These are phyloP conservation scores for Taphrorychus bicolor DNA, from an alignment of 2,888 invertebrate species.

Conservation along the genomic window DNA sequence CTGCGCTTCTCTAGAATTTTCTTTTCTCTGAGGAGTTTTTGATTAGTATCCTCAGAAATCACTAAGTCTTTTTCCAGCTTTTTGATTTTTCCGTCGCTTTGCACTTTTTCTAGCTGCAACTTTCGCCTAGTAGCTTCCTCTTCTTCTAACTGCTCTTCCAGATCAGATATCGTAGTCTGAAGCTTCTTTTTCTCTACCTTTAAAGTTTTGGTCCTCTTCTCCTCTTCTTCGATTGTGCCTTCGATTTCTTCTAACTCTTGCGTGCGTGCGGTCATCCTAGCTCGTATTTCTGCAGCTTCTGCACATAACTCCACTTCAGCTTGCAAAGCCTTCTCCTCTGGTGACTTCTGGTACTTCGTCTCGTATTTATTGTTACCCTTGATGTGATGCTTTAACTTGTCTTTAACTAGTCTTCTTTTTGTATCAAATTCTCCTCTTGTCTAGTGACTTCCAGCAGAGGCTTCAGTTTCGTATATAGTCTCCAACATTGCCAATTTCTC, in stretches of 20 bases:
- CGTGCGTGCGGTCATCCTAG: conserved; percentile 84
- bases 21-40: conserved; percentile 92
- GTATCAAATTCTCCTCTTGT: conserved; percentile 95
- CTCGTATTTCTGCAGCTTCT: conserved; percentile 95
- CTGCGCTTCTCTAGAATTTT: conserved; percentile 92
- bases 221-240: conserved; percentile 95
- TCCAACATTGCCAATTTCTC: too few relatives aligned
- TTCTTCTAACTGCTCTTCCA: conserved; percentile 95
- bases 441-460: too few relatives aligned
- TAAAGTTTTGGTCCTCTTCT: conserved; percentile 82
- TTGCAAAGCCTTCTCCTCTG: conserved; percentile 89
- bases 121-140: conserved; percentile 98
- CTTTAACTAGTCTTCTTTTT: too few relatives aligned
- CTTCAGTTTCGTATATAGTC: too few relatives aligned
- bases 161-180: conserved; percentile 79
- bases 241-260: conserved; percentile 97
- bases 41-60: conserved; percentile 87
- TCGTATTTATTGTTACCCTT: conserved; percentile 79
- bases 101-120: too few relatives aligned
- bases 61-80: conserved; percentile 95
- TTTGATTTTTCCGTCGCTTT: conserved; percentile 93
- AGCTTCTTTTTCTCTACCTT: conserved; percentile 93
- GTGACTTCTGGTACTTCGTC: conserved; percentile 79
- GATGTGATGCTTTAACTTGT: conserved; percentile 82
- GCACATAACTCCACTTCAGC: conserved; percentile 94